These are phyloP conservation scores for Macrotis lagotis DNA, from an alignment of 2,113 vertebrate species.

Conservation along the genomic window DNA sequence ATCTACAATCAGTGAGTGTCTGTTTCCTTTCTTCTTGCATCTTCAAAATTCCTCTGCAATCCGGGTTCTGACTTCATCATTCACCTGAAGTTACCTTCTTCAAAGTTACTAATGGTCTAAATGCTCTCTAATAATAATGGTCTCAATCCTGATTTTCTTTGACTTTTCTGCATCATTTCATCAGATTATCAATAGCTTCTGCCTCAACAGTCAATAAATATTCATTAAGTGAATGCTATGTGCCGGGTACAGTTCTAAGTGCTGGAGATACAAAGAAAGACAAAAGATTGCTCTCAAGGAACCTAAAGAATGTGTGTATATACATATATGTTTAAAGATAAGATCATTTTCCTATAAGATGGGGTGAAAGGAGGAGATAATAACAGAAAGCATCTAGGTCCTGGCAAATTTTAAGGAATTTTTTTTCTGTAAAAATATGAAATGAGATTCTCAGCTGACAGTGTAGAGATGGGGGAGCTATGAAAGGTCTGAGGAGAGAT, in stretches of 20 bases:
- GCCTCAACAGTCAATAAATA: neutral
- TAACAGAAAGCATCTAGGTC: too few relatives aligned
- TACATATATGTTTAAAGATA: too few relatives aligned
- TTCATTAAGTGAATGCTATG: neutral
- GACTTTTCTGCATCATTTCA: neutral
- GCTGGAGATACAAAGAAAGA: neutral
- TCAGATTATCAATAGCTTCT: neutral
- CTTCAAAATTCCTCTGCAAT: neutral
- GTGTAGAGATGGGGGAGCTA: too few relatives aligned
- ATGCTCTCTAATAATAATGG: neutral
- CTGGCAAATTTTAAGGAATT: too few relatives aligned
- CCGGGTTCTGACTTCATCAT: neutral
- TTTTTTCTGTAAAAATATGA: too few relatives aligned
- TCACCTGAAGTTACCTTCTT: neutral
- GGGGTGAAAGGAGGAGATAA: too few relatives aligned
- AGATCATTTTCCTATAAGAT: too few relatives aligned
- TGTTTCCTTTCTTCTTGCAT: neutral
- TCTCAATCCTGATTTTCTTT: neutral
- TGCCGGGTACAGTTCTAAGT: neutral
- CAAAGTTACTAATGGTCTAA: neutral
- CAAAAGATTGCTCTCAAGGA: neutral
- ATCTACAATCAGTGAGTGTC: neutral
- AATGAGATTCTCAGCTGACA: too few relatives aligned
- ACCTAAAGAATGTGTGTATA: too few relatives aligned
- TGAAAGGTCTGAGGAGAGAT: too few relatives aligned